Conservation (phyloP, 2,888 invertebrate genomes). For the Ophion obscuratus region DNA sequence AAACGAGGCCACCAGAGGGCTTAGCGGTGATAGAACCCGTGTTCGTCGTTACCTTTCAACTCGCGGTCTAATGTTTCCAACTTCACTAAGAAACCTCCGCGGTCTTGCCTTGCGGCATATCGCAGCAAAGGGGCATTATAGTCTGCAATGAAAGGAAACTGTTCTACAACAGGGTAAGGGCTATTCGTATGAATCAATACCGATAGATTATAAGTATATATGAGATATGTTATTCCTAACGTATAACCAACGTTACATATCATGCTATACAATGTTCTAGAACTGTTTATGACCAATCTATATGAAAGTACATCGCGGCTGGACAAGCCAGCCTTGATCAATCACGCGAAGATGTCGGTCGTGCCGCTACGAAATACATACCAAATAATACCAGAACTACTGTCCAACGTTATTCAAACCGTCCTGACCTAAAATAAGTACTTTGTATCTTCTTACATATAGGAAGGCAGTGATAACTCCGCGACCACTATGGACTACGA, state of each 20-base stretch:
- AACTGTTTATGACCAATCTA: too few species aligned
- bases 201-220: not conserved
- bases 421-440: not conserved
- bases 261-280: too few species aligned
- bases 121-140: slow-evolving; percentile 43
- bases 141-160: slow-evolving; percentile 34
- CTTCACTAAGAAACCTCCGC: slow-evolving; percentile 54
- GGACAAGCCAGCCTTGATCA: too few species aligned
- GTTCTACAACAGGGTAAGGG: not conserved
- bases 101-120: slow-evolving; percentile 26
- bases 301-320: too few species aligned
- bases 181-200: not conserved
- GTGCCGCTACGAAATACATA: not conserved
- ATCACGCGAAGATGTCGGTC: too few species aligned
- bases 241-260: too few species aligned
- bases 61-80: slow-evolving; percentile 60
- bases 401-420: not conserved
- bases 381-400: slow-evolving; percentile 10
- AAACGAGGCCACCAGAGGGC: slow-evolving; percentile 21
- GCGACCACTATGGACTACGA: not conserved
- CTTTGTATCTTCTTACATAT: not conserved
- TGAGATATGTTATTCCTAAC: too few species aligned
- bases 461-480: not conserved
- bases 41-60: slow-evolving; percentile 55
- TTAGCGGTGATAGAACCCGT: slow-evolving; percentile 40